phyloP scores from a whole-genome alignment of 2,888 invertebrate genomes.

The Mythimna impura region DNA sequence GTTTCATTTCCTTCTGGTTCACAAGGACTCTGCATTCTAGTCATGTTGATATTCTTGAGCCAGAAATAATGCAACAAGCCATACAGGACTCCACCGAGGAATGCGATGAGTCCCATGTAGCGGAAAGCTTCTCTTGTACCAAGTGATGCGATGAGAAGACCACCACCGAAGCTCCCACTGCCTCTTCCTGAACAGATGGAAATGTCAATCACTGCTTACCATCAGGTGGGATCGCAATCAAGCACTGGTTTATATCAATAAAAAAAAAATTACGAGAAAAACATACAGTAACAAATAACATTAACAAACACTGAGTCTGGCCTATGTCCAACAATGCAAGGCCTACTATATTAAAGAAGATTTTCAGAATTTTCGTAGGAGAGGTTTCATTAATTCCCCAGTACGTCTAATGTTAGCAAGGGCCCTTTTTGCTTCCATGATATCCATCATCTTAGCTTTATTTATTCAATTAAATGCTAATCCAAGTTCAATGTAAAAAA shows the following conservation, averaged over 20 bases:
- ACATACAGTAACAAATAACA: too few relatives aligned
- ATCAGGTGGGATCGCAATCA: too few relatives aligned
- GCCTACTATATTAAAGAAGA: background rate
- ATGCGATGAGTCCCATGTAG: conserved; percentile 94
- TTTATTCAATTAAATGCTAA: background rate
- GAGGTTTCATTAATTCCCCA: too few relatives aligned
- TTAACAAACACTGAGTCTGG: too few relatives aligned
- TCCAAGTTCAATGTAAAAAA: too few relatives aligned
- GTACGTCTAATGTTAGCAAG: background rate
- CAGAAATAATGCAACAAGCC: conserved; percentile 93
- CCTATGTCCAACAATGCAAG: background rate
- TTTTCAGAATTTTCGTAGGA: background rate
- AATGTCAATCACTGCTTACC: background rate
- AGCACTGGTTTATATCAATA: too few relatives aligned
- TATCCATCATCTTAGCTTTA: background rate
- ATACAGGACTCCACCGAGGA: conserved; percentile 93
- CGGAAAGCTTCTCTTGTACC: conserved; percentile 95
- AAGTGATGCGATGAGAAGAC: conserved; percentile 93
- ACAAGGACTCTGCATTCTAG: conserved; percentile 81
- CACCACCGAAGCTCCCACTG: conserved; percentile 95
- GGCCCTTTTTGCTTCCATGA: background rate
- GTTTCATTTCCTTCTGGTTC: conserved; percentile 84
- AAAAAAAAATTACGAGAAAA: too few relatives aligned
- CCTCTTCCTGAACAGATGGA: conserved; percentile 91
- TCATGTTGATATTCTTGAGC: conserved; percentile 91